Conservation (phyloP, 2,888 invertebrate genomes). For the Ormyrus nitidulus region DNA sequence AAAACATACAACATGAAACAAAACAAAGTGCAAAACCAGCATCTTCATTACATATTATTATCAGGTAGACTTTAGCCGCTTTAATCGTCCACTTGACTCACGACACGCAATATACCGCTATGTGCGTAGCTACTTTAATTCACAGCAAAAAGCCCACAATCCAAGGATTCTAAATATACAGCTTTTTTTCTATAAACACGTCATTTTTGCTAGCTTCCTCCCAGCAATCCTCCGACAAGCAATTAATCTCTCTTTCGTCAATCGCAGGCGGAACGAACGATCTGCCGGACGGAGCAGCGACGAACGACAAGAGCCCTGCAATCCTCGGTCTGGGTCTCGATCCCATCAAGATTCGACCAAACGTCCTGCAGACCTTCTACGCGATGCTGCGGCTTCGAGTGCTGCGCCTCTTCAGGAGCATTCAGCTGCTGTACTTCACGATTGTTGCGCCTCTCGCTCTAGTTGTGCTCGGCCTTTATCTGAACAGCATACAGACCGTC, state of each 20-base stretch:
- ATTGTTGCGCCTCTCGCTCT: slow-evolving; percentile 84
- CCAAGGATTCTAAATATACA: background rate
- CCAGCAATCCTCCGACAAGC: background rate
- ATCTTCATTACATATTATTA: slow-evolving; percentile 3
- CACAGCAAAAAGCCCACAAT: background rate
- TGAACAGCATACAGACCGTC: slow-evolving; percentile 80
- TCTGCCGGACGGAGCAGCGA: slow-evolving; percentile 75
- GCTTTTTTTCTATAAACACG: background rate
- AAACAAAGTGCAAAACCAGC: background rate
- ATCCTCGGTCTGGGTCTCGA: slow-evolving; percentile 80
- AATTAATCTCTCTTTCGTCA: background rate
- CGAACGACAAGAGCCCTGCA: slow-evolving; percentile 77
- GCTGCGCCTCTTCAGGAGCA: slow-evolving; percentile 82
- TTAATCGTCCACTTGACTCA: background rate
- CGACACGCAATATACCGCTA: background rate
- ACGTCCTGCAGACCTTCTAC: slow-evolving; percentile 80
- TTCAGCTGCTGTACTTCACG: slow-evolving; percentile 85
- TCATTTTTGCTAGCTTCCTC: background rate
- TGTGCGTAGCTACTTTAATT: background rate
- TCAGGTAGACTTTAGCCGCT: slow-evolving; percentile 4
- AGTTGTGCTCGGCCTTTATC: slow-evolving; percentile 83
- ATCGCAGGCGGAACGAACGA: slow-evolving; percentile 75
- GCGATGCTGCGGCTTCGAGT: slow-evolving; percentile 83
- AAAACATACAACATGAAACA: too few species aligned
- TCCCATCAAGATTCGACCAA: slow-evolving; percentile 81